Conservation (phyloP, 2,888 invertebrate genomes). For the Megalurothrips usitatus region DNA sequence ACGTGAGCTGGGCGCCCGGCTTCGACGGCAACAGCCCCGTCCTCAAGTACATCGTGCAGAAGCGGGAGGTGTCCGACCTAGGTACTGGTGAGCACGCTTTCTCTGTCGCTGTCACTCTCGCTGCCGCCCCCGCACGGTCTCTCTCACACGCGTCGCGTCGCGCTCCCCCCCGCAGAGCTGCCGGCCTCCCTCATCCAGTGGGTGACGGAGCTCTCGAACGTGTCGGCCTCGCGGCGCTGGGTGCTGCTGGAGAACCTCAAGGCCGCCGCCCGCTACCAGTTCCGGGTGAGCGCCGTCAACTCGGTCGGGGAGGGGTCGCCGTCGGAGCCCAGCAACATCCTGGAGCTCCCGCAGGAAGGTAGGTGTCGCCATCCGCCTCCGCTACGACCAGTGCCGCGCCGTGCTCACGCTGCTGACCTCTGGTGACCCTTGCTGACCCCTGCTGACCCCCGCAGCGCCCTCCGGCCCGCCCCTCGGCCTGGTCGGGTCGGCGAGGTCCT, state of each 20-base stretch:
- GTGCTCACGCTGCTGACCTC: not conserved
- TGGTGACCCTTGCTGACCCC: conserved; percentile 6
- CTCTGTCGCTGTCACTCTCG: not conserved
- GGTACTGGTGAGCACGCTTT: conserved; percentile 55
- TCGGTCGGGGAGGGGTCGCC: conserved; percentile 91
- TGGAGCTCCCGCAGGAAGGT: conserved; percentile 96
- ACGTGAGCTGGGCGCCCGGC: conserved; percentile 90
- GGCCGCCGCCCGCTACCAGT: conserved; percentile 94
- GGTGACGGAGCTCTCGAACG: conserved; percentile 82
- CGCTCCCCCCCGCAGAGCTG: conserved; percentile 43
- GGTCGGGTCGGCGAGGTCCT: conserved; percentile 89
- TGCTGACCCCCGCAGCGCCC: conserved; percentile 63
- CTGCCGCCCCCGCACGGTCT: not conserved
- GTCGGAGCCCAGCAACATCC: conserved; percentile 81
- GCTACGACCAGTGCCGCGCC: too few species aligned
- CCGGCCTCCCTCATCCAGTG: conserved; percentile 82
- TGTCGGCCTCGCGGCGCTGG: conserved; percentile 74
- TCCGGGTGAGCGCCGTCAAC: conserved; percentile 94
- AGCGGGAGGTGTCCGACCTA: conserved; percentile 79
- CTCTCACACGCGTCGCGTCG: not conserved
- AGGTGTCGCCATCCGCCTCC: too few species aligned
- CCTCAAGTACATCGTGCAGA: conserved; percentile 86
- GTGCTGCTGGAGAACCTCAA: conserved; percentile 77
- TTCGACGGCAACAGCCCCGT: conserved; percentile 97
- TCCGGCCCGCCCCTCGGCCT: conserved; percentile 93